Conservation (phyloP, 2,888 invertebrate species). For the Apodemia mormo region DNA sequence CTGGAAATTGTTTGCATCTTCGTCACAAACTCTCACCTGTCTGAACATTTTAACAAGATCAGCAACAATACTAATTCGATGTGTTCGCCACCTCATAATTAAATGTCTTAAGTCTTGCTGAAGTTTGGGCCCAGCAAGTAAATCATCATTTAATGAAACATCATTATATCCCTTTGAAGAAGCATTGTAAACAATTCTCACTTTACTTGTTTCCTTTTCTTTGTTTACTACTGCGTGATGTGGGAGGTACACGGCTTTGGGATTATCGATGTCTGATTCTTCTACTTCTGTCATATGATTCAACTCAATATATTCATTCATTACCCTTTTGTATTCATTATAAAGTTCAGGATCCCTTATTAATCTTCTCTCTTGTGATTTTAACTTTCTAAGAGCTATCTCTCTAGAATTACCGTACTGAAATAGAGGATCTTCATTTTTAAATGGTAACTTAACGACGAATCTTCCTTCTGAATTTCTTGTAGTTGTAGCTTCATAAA, state of each 20-base stretch:
- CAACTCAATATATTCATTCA: constrained; percentile 30
- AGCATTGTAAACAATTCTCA: constrained; percentile 8
- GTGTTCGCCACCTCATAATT: constrained; percentile 11
- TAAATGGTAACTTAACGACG: constrained; percentile 22
- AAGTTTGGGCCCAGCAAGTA: constrained; percentile 4
- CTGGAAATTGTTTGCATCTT: not conserved
- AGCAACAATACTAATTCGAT: constrained; percentile 9
- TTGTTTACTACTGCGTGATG: not conserved
- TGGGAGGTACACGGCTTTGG: constrained; percentile 10
- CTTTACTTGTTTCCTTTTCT: not conserved
- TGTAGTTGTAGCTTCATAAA: constrained; percentile 33
- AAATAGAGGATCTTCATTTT: constrained; percentile 25
- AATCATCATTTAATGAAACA: constrained; percentile 7
- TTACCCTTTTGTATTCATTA: constrained; percentile 31
- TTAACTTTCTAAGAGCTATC: constrained; percentile 33
- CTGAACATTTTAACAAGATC: constrained; percentile 10
- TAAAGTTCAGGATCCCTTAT: constrained; percentile 24
- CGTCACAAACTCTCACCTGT: not conserved
- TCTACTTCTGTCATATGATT: constrained; percentile 29
- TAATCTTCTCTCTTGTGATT: constrained; percentile 31
- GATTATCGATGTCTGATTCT: constrained; percentile 19
- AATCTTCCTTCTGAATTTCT: constrained; percentile 31
- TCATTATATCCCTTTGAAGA: not conserved
- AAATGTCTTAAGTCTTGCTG: constrained; percentile 3
- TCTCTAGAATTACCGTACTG: constrained; percentile 28